Evolutionary conservation across 2,888 invertebrate genomes (phyloP), one percentile per base, ranked within the genome.

Genomic region (Drosophila macrospina): DNA sequence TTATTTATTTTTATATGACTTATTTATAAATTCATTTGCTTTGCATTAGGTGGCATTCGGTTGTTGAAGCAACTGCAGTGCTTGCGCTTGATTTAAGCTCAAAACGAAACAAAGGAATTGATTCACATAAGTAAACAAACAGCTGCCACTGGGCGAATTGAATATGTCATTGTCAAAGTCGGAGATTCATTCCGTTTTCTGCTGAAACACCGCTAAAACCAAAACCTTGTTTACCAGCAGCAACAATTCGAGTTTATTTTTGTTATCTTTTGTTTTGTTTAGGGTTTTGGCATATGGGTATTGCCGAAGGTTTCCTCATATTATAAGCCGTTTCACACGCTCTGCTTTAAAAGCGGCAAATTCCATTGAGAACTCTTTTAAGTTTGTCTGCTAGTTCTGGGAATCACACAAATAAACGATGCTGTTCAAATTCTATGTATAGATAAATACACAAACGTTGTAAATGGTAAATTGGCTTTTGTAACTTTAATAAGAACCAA

Each of bases 61-160:
- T 54, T 62, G 61, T 26, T 36, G 2, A 54, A 32, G 20, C 39
- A 62, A 61, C 10, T 59, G 57, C 64, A 59, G 45, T 15, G 52
- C 54, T 50, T 34, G 34, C 44, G 54, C n/a, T n/a, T 34, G 45
- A 59, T 26, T 55, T 52, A 44, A 54, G 20, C n/a, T 48, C 15
- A 13, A 51, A 51, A 37, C 60, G 32, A 63, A 75, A 65, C 67
- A 55, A 55, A 62, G 67, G 48, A 65, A 64, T 66, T 68, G 59
- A 64, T 80, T 74, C 70, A 48, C 37, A 52, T 55, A 79, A 69
- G 55, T 62, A 74, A 79, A 80, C 51, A 82, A 74, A 66, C 62
- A 68, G 65, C 64, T 65, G 69, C 59, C 74, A 51, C n/a, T 60
- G 30, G 41, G 39, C 47, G 39, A 44, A 45, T 51, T 44, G 50